A percentile compares a stretch with the other conserved stretches of the same genome.
phyloP scores from a whole-genome alignment of 1,140 invertebrate genomes.

The Trachelipus rathkii region DNA sequence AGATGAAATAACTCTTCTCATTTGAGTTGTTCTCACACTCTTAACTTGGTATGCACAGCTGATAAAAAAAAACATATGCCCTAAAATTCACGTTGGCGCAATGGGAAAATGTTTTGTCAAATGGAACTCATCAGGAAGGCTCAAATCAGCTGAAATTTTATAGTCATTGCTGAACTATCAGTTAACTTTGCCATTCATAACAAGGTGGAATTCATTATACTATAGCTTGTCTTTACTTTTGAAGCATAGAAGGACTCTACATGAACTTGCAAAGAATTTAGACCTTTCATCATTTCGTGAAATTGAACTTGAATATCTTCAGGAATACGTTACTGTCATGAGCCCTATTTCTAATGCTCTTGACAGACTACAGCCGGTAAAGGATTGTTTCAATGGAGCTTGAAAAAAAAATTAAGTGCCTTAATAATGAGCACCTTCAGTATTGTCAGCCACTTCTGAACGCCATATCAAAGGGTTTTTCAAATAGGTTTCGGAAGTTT shows the following conservation, averaged over 20 bases:
- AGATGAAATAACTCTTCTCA: too few species aligned
- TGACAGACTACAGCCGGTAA: slow-evolving; percentile 20
- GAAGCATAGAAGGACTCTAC: slow-evolving; percentile 8
- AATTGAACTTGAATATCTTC: slow-evolving; percentile 23
- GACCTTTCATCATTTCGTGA: slow-evolving; percentile 13
- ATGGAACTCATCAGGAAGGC: slow-evolving; percentile 26
- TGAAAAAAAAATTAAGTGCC: slow-evolving; percentile 20
- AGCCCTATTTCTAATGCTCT: slow-evolving; percentile 23
- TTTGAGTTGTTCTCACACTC: too few species aligned
- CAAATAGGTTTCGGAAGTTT: slow-evolving; percentile 21
- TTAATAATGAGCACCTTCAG: background rate
- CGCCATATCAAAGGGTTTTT: slow-evolving; percentile 11
- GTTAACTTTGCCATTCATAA: too few species aligned
- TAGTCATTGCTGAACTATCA: background rate
- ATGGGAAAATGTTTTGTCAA: slow-evolving; percentile 29
- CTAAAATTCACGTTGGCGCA: background rate
- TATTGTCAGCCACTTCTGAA: background rate
- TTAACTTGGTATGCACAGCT: slow-evolving; percentile 26
- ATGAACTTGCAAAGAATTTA: slow-evolving; percentile 19
- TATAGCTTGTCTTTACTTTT: slow-evolving; percentile 28
- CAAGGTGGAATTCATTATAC: slow-evolving; percentile 28
- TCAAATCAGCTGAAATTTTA: slow-evolving; percentile 21
- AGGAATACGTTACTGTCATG: slow-evolving; percentile 27
- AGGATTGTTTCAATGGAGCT: slow-evolving; percentile 14
- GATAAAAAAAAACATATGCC: background rate